These are phyloP conservation scores for Homarus americanus DNA, from an alignment of 1,140 invertebrate genomes.

Conservation along the genomic window DNA sequence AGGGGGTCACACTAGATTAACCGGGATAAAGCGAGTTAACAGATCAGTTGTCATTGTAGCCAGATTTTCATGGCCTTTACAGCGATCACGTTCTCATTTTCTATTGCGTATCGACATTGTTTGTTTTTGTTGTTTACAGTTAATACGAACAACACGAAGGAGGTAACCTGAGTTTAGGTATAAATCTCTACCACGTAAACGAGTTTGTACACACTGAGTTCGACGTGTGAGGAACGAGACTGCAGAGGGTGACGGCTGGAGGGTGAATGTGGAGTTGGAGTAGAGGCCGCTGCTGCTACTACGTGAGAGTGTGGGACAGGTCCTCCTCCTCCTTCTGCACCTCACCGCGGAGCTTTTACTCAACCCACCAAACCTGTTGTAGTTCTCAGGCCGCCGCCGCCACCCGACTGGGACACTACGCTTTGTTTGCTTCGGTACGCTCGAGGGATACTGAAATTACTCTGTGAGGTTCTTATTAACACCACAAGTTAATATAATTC, in stretches of 20 bases:
- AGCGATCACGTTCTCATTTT: no score
- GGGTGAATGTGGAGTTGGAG: conserved; percentile 18
- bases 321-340: conserved; percentile 3
- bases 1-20: not conserved
- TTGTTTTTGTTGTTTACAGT: not conserved
- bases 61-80: not conserved
- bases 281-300: conserved; percentile 1
- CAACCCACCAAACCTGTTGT: conserved; percentile 50
- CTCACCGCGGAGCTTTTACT: not conserved
- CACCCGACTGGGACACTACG: not conserved
- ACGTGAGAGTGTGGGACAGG: conserved; percentile 15
- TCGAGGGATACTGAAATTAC: not conserved
- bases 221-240: no score
- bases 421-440: not conserved
- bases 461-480: no score
- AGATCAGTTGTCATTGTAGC: not conserved
- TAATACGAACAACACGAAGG: no score
- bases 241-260: conserved; percentile 10
- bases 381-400: conserved; percentile 32
- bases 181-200: no score
- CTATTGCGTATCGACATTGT: no score
- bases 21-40: not conserved
- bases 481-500: no score
- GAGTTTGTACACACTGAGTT: not conserved
- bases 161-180: no score